Base-by-base conservation (phyloP, 2,888 invertebrate species). In the Eupithecia exiguata region DNA sequence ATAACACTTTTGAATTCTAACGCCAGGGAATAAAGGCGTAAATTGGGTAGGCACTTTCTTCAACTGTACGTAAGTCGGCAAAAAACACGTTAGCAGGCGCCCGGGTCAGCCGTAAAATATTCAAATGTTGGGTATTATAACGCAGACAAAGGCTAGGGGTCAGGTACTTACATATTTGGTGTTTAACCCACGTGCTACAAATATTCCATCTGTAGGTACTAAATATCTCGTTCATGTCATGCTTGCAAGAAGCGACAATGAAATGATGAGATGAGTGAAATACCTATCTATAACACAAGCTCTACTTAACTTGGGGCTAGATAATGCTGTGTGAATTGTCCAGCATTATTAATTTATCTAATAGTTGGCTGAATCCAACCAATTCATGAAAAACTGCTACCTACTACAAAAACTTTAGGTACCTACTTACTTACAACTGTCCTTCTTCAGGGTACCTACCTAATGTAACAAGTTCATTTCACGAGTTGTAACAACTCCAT, bases 71-170 rank as follows among this genome's bases (percentile, higher is more conserved):
- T 67, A 75, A 77, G 72, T 75, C 73, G 77, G 77, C 77, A 81
- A 84, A 86, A 87, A 85, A 85, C 81, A 83, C 81, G 83, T 86
- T 83, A 82, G 79, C 81, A 79, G 84, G 84, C 78, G 80, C 82
- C 79, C 76, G 81, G 83, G 85, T 78, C 81, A 79, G 80, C 83
- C 79, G 83, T 86, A 87, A 89, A 89, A 87, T 89, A 90, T 90
- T 90, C 88, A 89, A 88, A 90, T 86, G 83, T 81, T 78, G 83
- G 82, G 82, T 81, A 86, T 84, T 87, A 88, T 86, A 88, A 84
- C 76, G 74, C 77, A 81, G 79, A 84, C 85, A 84, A 84, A 83
- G 79, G 78, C 72, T 70, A 70, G 63, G 79, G 79, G 79, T 81
- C 80, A 79, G 76, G 72, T 79, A 79, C 81, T 74, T 74, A 80